These are phyloP conservation scores for Arctopsyche grandis DNA, from an alignment of 1,140 invertebrate genomes.

Conservation along the genomic window DNA sequence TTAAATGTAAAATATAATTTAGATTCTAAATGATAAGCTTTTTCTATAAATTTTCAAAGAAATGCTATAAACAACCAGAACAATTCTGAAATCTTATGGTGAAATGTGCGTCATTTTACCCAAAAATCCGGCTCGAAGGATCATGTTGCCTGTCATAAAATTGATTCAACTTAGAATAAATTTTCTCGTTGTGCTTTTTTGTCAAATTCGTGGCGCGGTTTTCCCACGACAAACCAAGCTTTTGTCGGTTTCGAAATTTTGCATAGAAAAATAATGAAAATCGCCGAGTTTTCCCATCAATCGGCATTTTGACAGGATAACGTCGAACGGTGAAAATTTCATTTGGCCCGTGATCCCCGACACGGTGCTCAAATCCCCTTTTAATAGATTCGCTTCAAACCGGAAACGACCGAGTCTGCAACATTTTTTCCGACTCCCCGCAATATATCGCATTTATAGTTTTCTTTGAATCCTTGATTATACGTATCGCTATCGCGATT, in stretches of 20 bases:
- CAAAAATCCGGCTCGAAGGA: neutral
- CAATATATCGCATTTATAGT: neutral
- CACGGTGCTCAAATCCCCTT: slow-evolving; percentile 11
- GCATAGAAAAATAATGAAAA: slow-evolving; percentile 18
- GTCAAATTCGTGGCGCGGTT: neutral
- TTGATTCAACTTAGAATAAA: neutral
- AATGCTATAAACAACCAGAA: neutral
- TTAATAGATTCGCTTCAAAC: slow-evolving; percentile 21
- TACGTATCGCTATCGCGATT: neutral
- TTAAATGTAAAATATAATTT: neutral
- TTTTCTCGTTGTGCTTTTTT: neutral
- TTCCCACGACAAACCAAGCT: neutral
- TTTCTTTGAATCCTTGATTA: neutral
- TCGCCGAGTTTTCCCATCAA: neutral
- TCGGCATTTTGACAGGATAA: slow-evolving; percentile 22
- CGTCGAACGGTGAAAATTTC: slow-evolving; percentile 19
- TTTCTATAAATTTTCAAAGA: neutral
- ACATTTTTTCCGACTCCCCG: neutral
- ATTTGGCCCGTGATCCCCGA: slow-evolving; percentile 18
- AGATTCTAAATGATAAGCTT: neutral
- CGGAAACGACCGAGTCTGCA: neutral
- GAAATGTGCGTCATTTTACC: neutral
- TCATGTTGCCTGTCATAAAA: neutral
- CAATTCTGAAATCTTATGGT: neutral
- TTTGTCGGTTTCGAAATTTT: neutral